phyloP scores from a whole-genome alignment of 2,113 vertebrate genomes.

The Bothrops jararaca region DNA sequence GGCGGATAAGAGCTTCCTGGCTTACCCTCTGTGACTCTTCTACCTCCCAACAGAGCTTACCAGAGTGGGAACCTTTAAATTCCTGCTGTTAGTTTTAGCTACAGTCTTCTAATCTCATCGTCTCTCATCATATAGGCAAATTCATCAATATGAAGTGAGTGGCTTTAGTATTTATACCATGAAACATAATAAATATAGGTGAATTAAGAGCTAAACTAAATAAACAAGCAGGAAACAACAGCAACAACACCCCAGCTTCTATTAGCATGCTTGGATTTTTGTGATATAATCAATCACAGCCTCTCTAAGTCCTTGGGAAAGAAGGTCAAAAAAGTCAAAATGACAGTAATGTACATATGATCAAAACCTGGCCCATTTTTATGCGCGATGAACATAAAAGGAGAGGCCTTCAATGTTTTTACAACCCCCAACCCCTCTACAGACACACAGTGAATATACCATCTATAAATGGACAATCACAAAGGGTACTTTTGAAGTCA shows the following conservation, averaged over 20 bases:
- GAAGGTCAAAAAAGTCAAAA: neutral
- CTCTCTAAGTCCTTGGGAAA: neutral
- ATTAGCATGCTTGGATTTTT: neutral
- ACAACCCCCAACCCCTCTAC: neutral
- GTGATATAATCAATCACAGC: neutral
- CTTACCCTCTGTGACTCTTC: neutral
- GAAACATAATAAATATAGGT: neutral
- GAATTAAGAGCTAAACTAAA: neutral
- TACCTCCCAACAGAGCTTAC: neutral
- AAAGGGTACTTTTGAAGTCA: neutral
- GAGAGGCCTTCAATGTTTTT: neutral
- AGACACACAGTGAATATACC: neutral
- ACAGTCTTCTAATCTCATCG: neutral
- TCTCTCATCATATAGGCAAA: neutral
- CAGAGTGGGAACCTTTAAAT: neutral
- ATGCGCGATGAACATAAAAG: neutral
- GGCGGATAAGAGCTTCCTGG: neutral
- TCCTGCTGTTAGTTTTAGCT: neutral
- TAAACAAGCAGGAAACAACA: neutral
- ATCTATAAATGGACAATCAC: neutral
- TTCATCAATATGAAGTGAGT: neutral
- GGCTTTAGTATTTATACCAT: neutral
- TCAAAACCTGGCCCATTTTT: neutral
- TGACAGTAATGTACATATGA: neutral
- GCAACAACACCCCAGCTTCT: neutral